Conservation (phyloP, 2,797 vertebrate genomes). For the Philypnodon macrostomus region DNA sequence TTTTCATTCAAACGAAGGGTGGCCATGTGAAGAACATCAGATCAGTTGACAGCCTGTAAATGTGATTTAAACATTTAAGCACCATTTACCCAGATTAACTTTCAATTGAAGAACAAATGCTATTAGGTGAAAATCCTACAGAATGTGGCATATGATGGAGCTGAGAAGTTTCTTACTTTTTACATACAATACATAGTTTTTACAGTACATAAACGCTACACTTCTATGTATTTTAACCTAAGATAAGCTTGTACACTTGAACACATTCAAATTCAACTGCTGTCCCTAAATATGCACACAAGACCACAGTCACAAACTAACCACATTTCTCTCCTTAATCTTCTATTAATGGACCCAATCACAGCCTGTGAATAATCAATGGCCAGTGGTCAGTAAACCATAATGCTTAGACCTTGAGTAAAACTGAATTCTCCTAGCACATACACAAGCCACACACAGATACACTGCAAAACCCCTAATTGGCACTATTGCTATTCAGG, state of each 20-base stretch:
- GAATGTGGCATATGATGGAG: slow-evolving; percentile 59
- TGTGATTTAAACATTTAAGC: slow-evolving; percentile 83
- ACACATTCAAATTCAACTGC: slow-evolving; percentile 54
- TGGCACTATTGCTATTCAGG: slow-evolving; percentile 74
- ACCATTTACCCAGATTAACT: slow-evolving; percentile 80
- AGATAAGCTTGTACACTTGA: too few species aligned
- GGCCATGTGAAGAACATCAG: slow-evolving; percentile 79
- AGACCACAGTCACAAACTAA: slow-evolving; percentile 53
- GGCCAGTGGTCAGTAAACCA: slow-evolving; percentile 76
- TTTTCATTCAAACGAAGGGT: slow-evolving; percentile 79
- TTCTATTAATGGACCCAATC: slow-evolving; percentile 81
- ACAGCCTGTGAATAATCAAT: slow-evolving; percentile 84
- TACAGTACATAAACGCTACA: too few species aligned
- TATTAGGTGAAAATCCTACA: slow-evolving; percentile 73
- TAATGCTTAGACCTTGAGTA: slow-evolving; percentile 77
- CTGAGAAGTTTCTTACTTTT: slow-evolving; percentile 36
- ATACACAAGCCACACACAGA: slow-evolving; percentile 30
- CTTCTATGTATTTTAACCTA: too few species aligned
- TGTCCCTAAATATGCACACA: slow-evolving; percentile 25
- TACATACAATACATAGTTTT: slow-evolving; percentile 1
- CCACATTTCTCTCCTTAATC: slow-evolving; percentile 76
- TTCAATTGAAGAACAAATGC: slow-evolving; percentile 79
- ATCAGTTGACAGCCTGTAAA: slow-evolving; percentile 81
- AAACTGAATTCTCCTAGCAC: slow-evolving; percentile 77
- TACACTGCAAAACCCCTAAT: slow-evolving; percentile 74